Conservation (phyloP, 2,113 vertebrate genomes). For the Actenoides hombroni region DNA sequence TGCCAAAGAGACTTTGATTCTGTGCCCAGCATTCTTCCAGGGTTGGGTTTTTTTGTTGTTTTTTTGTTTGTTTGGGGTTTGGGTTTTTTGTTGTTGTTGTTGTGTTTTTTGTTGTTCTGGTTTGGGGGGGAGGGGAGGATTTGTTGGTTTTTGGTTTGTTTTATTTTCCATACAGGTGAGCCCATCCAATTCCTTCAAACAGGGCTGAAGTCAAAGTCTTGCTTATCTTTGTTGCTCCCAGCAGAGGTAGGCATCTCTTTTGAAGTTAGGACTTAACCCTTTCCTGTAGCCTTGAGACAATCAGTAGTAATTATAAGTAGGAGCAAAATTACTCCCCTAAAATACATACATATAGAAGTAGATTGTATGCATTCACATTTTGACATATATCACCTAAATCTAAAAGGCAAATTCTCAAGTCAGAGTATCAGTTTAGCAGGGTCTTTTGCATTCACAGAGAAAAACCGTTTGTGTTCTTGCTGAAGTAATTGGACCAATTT, state of each 20-base stretch:
- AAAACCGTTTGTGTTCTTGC: background rate
- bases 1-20: constrained; percentile 25
- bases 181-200: background rate
- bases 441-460: background rate
- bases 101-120: background rate
- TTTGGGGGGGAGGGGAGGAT: background rate
- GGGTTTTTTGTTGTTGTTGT: background rate
- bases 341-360: background rate
- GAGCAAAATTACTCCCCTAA: background rate
- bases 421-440: background rate
- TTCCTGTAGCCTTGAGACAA: constrained; percentile 9
- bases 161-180: background rate
- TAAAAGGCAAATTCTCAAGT: constrained; percentile 17
- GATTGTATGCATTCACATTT: background rate
- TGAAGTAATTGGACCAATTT: background rate
- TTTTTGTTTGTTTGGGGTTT: too few species aligned
- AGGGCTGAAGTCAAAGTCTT: constrained; percentile 27
- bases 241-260: constrained; percentile 8
- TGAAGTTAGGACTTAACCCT: constrained; percentile 40
- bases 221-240: constrained; percentile 29
- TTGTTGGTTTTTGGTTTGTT: too few species aligned
- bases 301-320: background rate
- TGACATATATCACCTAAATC: background rate
- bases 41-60: background rate
- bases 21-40: background rate